A percentile compares a stretch with the other conserved stretches of the same genome.
Evolutionary conservation across 1,140 invertebrate genomes (phyloP).

Genomic region (Drosophila saltans): DNA sequence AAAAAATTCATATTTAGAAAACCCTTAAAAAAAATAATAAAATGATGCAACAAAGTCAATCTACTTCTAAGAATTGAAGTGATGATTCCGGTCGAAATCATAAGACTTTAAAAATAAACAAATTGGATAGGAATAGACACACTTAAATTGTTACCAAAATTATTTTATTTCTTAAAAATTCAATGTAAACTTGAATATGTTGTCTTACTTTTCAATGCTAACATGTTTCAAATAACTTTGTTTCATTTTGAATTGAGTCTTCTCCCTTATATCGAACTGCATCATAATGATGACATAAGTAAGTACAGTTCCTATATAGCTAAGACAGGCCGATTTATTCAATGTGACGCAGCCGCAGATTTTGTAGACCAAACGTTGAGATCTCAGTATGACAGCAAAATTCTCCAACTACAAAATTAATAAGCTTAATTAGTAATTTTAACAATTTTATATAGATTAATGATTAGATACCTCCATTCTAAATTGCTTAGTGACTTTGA

Average conservation of each 20-base stretch:
- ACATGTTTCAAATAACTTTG: neutral
- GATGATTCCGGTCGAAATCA: too few species aligned
- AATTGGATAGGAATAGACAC: too few species aligned
- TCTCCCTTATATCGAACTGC: conserved; percentile 58
- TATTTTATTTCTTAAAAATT: too few species aligned
- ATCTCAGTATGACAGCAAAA: conserved; percentile 34
- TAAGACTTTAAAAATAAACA: too few species aligned
- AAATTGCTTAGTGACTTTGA: conserved; percentile 1
- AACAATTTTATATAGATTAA: neutral
- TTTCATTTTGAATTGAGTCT: neutral
- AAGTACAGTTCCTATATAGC: conserved; percentile 46
- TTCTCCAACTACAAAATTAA: conserved; percentile 41
- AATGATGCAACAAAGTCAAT: too few species aligned
- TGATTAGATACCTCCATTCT: conserved; percentile 35
- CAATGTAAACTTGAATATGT: too few species aligned
- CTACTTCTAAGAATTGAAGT: too few species aligned
- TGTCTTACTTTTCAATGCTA: neutral
- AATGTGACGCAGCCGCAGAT: conserved; percentile 47
- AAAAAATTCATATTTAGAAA: too few species aligned
- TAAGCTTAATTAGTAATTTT: neutral
- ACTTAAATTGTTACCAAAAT: too few species aligned
- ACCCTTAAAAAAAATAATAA: too few species aligned
- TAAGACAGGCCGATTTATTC: conserved; percentile 47
- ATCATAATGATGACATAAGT: conserved; percentile 59
- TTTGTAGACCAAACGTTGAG: conserved; percentile 46